Conservation (phyloP, 2,113 vertebrate genomes). For the Xenopus laevis region DNA sequence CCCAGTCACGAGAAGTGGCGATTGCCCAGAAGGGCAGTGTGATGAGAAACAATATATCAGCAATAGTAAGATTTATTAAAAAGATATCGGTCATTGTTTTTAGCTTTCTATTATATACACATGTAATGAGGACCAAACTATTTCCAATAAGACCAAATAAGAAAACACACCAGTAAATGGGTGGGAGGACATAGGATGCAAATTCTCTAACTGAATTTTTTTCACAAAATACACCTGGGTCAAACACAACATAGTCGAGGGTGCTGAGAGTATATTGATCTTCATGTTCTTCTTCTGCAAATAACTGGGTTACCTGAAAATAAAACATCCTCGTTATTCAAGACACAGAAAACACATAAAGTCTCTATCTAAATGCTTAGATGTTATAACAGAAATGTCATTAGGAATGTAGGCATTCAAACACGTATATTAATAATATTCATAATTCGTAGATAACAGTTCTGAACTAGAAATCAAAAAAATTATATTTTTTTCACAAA, state of each 20-base stretch:
- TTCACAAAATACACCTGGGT: slow-evolving; percentile 55
- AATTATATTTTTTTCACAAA: too few species aligned
- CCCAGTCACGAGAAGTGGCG: slow-evolving; percentile 67
- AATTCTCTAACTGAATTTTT: slow-evolving; percentile 64
- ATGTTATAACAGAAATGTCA: too few species aligned
- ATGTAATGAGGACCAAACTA: slow-evolving; percentile 74
- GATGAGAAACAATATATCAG: slow-evolving; percentile 80
- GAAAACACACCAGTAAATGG: slow-evolving; percentile 78
- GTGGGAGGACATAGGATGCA: slow-evolving; percentile 64
- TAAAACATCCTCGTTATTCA: too few species aligned
- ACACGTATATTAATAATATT: too few species aligned
- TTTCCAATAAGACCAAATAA: slow-evolving; percentile 75
- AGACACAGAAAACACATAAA: too few species aligned
- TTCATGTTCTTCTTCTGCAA: neutral
- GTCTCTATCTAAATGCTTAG: too few species aligned
- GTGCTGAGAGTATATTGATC: neutral
- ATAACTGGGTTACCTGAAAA: neutral
- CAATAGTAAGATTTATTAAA: slow-evolving; percentile 79
- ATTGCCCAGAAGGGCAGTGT: slow-evolving; percentile 86
- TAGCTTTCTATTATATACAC: slow-evolving; percentile 68
- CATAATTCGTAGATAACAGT: too few species aligned
- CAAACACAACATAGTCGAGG: slow-evolving; percentile 10
- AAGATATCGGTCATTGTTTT: slow-evolving; percentile 83
- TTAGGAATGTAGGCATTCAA: too few species aligned
- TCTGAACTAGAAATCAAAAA: too few species aligned